Evolutionary conservation across 2,113 vertebrate genomes (phyloP).

Genomic region (Elgaria multicarinata): DNA sequence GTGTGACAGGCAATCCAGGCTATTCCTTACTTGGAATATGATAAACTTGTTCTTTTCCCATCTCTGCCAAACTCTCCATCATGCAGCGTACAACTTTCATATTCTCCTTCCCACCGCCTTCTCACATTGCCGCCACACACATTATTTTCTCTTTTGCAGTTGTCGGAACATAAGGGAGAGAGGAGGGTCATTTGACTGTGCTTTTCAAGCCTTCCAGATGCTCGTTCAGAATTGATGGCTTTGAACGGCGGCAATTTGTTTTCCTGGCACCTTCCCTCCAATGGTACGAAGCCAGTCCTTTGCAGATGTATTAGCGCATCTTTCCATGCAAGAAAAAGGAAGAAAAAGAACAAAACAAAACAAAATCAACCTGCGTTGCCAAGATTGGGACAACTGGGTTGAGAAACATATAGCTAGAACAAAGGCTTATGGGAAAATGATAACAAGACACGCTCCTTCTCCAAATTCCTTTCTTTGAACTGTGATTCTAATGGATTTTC

Average conservation of each 20-base stretch:
- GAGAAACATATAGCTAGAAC: slow-evolving; percentile 59
- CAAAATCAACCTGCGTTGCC: background rate
- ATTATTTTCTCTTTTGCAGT: slow-evolving; percentile 57
- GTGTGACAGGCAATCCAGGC: background rate
- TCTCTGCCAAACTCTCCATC: slow-evolving; percentile 37
- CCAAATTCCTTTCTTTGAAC: background rate
- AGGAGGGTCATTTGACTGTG: slow-evolving; percentile 61
- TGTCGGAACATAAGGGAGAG: slow-evolving; percentile 48
- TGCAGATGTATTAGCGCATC: slow-evolving; percentile 66
- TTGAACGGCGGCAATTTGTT: slow-evolving; percentile 73
- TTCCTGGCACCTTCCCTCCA: slow-evolving; percentile 52
- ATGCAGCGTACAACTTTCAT: background rate
- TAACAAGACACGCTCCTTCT: too few relatives aligned
- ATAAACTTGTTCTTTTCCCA: background rate
- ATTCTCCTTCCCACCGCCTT: background rate
- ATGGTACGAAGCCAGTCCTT: slow-evolving; percentile 49
- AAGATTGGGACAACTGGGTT: slow-evolving; percentile 50
- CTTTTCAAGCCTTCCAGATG: slow-evolving; percentile 74
- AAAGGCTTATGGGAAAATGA: slow-evolving; percentile 47
- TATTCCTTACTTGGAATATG: background rate
- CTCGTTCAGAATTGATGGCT: slow-evolving; percentile 73
- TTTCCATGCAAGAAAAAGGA: slow-evolving; percentile 34
- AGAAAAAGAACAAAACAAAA: too few relatives aligned
- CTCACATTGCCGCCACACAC: slow-evolving; percentile 1
- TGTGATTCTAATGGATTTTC: background rate